Base-by-base conservation (phyloP, 2,888 invertebrate genomes). In the Ochropleura plecta region DNA sequence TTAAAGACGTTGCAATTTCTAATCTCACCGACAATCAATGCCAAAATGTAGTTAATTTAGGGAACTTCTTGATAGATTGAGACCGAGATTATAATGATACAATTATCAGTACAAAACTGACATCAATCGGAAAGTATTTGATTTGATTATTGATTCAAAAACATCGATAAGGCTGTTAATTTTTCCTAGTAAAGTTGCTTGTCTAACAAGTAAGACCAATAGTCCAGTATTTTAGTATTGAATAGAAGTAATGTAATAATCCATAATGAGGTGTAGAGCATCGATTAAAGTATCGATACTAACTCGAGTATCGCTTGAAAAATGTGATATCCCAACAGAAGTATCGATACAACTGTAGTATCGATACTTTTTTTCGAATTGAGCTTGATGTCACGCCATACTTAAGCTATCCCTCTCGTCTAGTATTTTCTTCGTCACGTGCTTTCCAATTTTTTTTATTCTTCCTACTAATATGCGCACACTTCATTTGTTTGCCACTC, bases 401-500 rank as follows among this genome's bases (percentile, higher is more conserved):
- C 14, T 40, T 49, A 2, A 66, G 40, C 10, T 67, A 16, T 30
- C 7, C 30, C 10, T 16, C 16, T 77, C 9, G 46, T 74, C n/a
- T 44, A 70, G 49, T 49, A 59, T 20, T 42, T 49, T 66, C 12
- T 66, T 66, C 12, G 44, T 51, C 16, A 46, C n/a, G 44, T 51
- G 55, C 44, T 76, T 51, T 20, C 40, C 9, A 3, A 60, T 20
- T 42, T 48, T 12, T 75, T 49, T 59, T 20, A 46, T 14, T 42
- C 46, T 53, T 55, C 30, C 40, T 42, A n/a, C 14, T 20, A 71
- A 40, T n/a, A 63, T 57, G 49, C 57, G 63, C 71, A 65, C 71
- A 68, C 81, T 81, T 60, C 77, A 69, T 77, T 81, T 81, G 71
- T 81, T 79, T 80, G 67, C 79, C 63, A 57, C 71, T 80, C 81